Base-by-base conservation (phyloP, 1,140 invertebrate genomes). In the Pteromalus puparum region DNA sequence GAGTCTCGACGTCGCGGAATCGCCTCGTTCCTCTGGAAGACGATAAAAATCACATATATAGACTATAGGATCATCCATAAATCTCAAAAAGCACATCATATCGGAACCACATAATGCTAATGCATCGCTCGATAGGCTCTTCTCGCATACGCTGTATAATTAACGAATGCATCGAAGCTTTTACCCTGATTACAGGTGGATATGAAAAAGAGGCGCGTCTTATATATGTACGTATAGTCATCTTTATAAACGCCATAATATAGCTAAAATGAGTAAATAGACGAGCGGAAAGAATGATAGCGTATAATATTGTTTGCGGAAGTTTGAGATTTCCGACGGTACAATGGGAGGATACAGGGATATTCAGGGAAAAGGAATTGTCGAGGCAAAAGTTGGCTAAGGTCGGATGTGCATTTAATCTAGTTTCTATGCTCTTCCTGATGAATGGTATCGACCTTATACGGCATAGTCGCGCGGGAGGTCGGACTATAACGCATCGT, bases 1-100 rank as follows among this genome's bases (percentile, higher is more conserved):
- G 88, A 70, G 91, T 84, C 24, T 94, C 90, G 0, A 97, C 87
- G n/a, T 96, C 95, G 7, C 94, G 87, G 26, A 94, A 95, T n/a
- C 93, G 93, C 53, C 94, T 93, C 0, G 95, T 93, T 1, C 96
- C 96, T 9, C 95, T 96, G 89, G n/a, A 48, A 30, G 18, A 74
- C 2, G 68, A 61, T 70, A 53, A 53, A 53, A 53, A 70, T 1
- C 48, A 61, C 4, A n/a, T 61, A 48, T n/a, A n/a, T n/a, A n/a
- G n/a, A n/a, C n/a, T 10, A 48, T 1, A 53, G 48, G 18, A 21
- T 30, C 15, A 2, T 53, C 21, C 18, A 78, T 78, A 78, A 65
- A 67, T 78, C n/a, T 28, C 28, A 6, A 65, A 34, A 61, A 61
- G 53, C 28, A 7, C 26, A 26, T 18, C 15, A 61, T 28, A 42